Evolutionary conservation across 2,888 invertebrate species (phyloP), one percentile per base, ranked within the genome.

Genomic region (Cyaniris semiargus): DNA sequence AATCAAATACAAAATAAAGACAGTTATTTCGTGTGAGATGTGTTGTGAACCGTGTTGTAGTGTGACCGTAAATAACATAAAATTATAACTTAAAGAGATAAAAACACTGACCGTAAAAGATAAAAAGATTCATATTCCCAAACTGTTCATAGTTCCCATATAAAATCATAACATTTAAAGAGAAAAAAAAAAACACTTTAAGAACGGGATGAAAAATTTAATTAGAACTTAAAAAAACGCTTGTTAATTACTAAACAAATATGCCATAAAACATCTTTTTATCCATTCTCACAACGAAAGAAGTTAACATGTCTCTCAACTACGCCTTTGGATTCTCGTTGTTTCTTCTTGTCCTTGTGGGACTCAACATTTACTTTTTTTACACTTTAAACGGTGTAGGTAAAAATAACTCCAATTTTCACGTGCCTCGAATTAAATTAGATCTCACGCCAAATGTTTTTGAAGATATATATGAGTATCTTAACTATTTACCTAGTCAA

Each of bases 271-370:
- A 31, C 66, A 66, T 31, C 0, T 66, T 0, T 66, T 10, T 15
- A 15, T 15, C 27, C 15, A 31, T 27, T 27, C 66, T 27, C 23
- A 56, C 21, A 34, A 4, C 34, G 8, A 13, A 13, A 18, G 21
- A 21, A 72, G 18, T 60, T 27, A 77, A 21, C 77, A 93, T 93
- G 93, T 91, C 93, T 76, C 83, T 92, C 83, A 93, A 93, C 82
- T 92, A 91, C 85, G 90, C 91, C n/a, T 91, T 93, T 82, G 89
- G 89, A 66, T 91, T 92, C 83, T 93, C 92, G 77, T 80, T 93
- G 74, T 91, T 93, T 80, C 85, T 94, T 66, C 84, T 94, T 66
- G 80, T 91, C 78, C 86, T 94, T 78, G 93, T 94, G 75, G 88
- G 83, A 71, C 85, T 93, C 38, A 93, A 94, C 81, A 86, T 93